Evolutionary conservation across 2,113 vertebrate species (phyloP).

Genomic region (Saccopteryx bilineata): DNA sequence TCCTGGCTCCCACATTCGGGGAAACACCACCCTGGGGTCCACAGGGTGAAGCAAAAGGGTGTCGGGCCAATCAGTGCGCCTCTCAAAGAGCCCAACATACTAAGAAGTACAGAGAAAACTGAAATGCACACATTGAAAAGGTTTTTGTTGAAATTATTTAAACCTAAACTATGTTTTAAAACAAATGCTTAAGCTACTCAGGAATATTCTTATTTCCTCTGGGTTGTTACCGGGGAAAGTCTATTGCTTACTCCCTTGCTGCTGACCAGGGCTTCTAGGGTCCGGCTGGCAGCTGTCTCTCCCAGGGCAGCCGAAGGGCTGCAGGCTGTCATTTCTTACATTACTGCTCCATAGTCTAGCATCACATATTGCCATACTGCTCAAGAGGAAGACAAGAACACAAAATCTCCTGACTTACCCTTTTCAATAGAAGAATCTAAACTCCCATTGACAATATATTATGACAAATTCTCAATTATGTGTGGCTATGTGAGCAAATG

Average conservation of each 20-base stretch:
- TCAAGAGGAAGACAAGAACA: background rate
- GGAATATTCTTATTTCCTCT: slow-evolving; percentile 1
- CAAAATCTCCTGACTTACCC: background rate
- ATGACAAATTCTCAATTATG: slow-evolving; percentile 42
- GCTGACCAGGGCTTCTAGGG: background rate
- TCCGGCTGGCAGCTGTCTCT: background rate
- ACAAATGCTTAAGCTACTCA: background rate
- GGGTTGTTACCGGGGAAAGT: background rate
- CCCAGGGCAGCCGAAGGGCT: background rate
- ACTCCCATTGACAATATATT: background rate
- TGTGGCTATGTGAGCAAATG: slow-evolving; percentile 3
- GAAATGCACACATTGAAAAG: background rate
- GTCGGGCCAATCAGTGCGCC: background rate
- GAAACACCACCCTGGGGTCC: background rate
- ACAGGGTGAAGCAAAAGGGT: background rate
- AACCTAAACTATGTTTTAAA: slow-evolving; percentile 45
- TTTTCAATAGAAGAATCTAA: slow-evolving; percentile 13
- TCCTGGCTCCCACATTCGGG: background rate
- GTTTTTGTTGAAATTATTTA: slow-evolving; percentile 15
- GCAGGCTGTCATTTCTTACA: background rate
- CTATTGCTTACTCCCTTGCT: background rate
- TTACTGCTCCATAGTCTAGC: background rate
- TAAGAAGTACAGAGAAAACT: background rate
- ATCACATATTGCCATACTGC: background rate
- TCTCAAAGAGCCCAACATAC: background rate